Evolutionary conservation across 2,113 vertebrate genomes (phyloP).

Genomic region (Phasianus colchicus): DNA sequence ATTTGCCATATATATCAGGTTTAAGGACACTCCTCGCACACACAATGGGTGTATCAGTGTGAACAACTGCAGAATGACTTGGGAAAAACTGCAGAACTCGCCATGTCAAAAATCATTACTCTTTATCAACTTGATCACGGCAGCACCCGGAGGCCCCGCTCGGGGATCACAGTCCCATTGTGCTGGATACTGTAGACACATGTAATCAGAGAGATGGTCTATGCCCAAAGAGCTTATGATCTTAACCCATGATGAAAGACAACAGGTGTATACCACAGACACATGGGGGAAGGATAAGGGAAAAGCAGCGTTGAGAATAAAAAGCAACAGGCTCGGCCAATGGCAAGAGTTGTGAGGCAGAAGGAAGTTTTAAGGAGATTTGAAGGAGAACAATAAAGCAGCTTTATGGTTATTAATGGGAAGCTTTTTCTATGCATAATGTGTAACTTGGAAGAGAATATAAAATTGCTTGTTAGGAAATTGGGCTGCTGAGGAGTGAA

Average conservation of each 20-base stretch:
- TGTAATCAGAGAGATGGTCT: constrained; percentile 71
- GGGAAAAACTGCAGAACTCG: constrained; percentile 62
- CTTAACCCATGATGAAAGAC: constrained; percentile 74
- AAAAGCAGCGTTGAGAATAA: constrained; percentile 58
- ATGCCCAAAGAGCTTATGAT: constrained; percentile 73
- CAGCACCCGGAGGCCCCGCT: constrained; percentile 48
- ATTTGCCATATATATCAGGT: not conserved
- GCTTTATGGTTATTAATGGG: constrained; percentile 34
- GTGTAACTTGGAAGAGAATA: constrained; percentile 37
- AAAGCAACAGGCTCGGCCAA: constrained; percentile 60
- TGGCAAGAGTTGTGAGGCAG: constrained; percentile 62
- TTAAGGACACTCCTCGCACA: constrained; percentile 14
- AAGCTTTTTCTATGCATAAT: constrained; percentile 37
- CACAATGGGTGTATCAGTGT: not conserved
- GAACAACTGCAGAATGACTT: constrained; percentile 74
- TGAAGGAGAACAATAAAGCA: constrained; percentile 64
- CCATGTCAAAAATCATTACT: constrained; percentile 71
- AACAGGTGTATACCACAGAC: constrained; percentile 67
- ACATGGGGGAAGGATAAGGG: constrained; percentile 64
- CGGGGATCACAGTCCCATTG: constrained; percentile 47
- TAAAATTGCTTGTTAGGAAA: constrained; percentile 41
- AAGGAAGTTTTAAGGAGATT: constrained; percentile 70
- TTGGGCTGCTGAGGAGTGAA: not conserved
- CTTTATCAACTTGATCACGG: constrained; percentile 61
- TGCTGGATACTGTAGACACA: constrained; percentile 54